Base-by-base conservation (phyloP, 2,113 vertebrate genomes). In the Epinephelus moara region DNA sequence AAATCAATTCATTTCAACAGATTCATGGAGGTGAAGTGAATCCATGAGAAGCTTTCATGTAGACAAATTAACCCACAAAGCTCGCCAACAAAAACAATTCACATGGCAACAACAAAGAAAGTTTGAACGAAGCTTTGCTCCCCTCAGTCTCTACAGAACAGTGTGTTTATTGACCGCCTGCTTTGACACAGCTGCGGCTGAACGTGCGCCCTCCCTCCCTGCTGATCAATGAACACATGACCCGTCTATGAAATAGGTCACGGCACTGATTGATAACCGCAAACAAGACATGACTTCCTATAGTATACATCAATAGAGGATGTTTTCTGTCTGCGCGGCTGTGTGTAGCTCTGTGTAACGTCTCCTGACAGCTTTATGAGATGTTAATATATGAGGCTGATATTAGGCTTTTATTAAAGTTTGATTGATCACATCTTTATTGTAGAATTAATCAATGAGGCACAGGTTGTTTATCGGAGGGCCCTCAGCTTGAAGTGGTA, bases 241-340 rank as follows among this genome's bases (percentile, higher is more conserved):
- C 84, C 77, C 78, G 23, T 66, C 70, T 78, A 88, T 90, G 66
- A 87, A 90, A 82, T 72, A 85, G 90, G 86, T 60, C 89, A 84
- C 62, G 1, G 59, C 61, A 9, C 86, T 81, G 81, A 85, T 84
- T 64, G 82, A 75, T 87, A 85, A 82, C 86, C 68, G 30, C 74
- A 84, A 81, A 84, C 81, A 78, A 82, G 75, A 79, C 84, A 76
- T 60, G 57, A 33, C 56, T 33, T 77, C 64, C 72, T 40, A 21
- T 37, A 56, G 23, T 33, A n/a, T 12, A 14, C 70, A 23, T 85
- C 81, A 14, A 84, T 89, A 70, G 25, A 78, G 73, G 67, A 70
- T 59, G 63, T 11, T 59, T 67, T 75, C 30, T 50, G 73, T 57
- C 45, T 71, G 80, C 1, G 4, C 27, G 18, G 56, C 18, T 25